phyloP scores from a whole-genome alignment of 1,140 invertebrate species.

The Camponotus vicinus region DNA sequence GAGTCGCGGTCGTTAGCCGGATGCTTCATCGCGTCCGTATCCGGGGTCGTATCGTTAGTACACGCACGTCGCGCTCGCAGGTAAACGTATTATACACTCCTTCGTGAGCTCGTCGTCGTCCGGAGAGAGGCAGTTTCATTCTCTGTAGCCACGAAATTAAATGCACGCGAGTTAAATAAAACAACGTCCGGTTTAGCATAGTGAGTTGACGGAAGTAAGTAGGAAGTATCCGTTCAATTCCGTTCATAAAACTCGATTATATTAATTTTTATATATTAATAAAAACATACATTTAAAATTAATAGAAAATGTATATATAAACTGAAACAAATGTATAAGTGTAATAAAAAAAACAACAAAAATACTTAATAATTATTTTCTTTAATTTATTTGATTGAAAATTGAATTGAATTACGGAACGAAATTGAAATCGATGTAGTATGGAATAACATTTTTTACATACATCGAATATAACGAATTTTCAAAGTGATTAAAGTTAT shows the following conservation, averaged over 20 bases:
- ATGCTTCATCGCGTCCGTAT: conserved; percentile 54
- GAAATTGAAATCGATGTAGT: neutral
- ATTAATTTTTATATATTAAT: too few species aligned
- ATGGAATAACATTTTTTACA: neutral
- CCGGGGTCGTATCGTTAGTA: conserved; percentile 58
- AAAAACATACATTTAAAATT: neutral
- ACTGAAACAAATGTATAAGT: neutral
- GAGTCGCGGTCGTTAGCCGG: conserved; percentile 64
- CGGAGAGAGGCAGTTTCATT: conserved; percentile 12
- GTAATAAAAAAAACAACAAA: too few species aligned
- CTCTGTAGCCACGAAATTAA: conserved; percentile 17
- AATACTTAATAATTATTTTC: neutral
- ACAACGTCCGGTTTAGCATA: neutral
- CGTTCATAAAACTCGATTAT: too few species aligned
- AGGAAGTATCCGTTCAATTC: neutral
- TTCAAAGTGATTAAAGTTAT: neutral
- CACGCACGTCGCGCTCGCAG: conserved; percentile 10
- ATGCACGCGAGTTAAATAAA: conserved; percentile 32
- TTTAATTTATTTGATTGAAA: neutral
- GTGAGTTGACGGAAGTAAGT: neutral
- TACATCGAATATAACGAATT: neutral
- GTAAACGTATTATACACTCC: conserved; percentile 52
- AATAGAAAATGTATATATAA: neutral
- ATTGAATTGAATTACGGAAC: neutral
- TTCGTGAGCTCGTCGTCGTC: conserved; percentile 17